Base-by-base conservation (phyloP, 2,888 invertebrate species). In the Tenthredo amoena region DNA sequence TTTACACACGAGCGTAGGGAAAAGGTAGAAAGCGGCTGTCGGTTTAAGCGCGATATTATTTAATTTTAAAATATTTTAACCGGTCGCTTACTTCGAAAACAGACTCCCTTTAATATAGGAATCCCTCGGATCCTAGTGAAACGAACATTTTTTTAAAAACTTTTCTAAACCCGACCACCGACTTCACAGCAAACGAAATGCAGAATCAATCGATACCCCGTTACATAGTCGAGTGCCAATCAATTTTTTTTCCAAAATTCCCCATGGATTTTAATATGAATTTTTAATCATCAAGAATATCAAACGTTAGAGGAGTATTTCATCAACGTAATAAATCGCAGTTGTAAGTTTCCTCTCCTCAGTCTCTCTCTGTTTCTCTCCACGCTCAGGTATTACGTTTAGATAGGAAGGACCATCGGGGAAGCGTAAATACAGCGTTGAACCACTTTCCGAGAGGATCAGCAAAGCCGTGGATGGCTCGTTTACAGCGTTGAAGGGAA, bases 1-100 rank as follows among this genome's bases (percentile, higher is more conserved):
- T 89, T 89, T 89, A 87, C 89, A 89, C 90, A 91, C 88, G 90
- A 68, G 84, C 84, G 37, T 81, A 81, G 62, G 40, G 81, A 62
- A 81, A 81, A 81, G 58, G 62, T 81, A 62, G 62, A 40, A 58
- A 58, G 58, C 81, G 15, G 62, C 81, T 62, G 58, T 58, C 81
- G 62, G 50, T 81, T 40, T 62, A 40, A 62, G 21, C 81, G 62
- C 62, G 62, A 62, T 62, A 81, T 81, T 81, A 81, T 81, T 81
- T 40, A 62, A 81, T 81, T 81, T 62, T 40, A 58, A 68, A 68
- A 68, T 68, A 68, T 68, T 68, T 34, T 26, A 68, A 34, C 18
- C 68, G 68, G 15, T 34, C 68, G 68, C 15, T 34, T 12, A 68
- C 31, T 34, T 68, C 15, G 21, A 12, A 68, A 34, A 68, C 21